These are phyloP conservation scores for Neotoxoptera formosana DNA, from an alignment of 1,140 invertebrate genomes.

Conservation along the genomic window DNA sequence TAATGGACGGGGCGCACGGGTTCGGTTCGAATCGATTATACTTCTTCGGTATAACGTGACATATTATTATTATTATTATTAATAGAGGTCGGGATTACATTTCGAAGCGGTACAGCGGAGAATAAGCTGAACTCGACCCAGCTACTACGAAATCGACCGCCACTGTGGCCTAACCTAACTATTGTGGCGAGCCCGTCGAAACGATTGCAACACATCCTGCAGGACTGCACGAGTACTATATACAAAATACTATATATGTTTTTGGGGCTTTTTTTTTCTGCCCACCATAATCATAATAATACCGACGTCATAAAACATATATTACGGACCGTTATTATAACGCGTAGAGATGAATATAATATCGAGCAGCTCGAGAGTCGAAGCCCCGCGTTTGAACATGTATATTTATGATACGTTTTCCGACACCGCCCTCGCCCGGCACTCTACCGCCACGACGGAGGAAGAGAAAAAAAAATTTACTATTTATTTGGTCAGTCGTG, in stretches of 20 bases:
- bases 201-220: background rate
- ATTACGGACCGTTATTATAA: background rate
- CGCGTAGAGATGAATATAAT: background rate
- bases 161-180: background rate
- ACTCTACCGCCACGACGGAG: background rate
- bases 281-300: background rate
- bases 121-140: background rate
- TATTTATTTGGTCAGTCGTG: constrained; percentile 33
- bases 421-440: background rate
- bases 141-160: background rate
- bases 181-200: background rate
- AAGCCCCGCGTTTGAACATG: background rate
- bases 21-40: background rate
- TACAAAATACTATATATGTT: background rate
- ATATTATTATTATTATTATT: background rate
- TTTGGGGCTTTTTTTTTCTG: background rate
- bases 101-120: background rate
- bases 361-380: background rate
- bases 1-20: too few species aligned
- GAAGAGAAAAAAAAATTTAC: background rate
- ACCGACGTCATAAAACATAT: background rate
- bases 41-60: too few species aligned
- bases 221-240: background rate
- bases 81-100: background rate
- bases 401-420: background rate